Base-by-base conservation (phyloP, 2,797 vertebrate genomes). In the Acestrorhynchus altus region DNA sequence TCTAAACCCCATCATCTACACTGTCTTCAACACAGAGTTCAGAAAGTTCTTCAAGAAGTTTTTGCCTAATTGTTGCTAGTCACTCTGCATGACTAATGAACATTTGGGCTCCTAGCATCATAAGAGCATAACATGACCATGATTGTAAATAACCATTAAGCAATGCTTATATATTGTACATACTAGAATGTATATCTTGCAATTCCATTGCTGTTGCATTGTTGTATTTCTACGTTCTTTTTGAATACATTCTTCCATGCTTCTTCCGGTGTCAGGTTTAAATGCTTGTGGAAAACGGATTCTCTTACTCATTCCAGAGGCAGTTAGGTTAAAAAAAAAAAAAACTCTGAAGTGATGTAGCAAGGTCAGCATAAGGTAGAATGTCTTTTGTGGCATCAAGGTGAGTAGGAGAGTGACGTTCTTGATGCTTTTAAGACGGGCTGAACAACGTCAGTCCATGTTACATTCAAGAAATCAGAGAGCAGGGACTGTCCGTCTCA, bases 1-100 rank as follows among this genome's bases (percentile, higher is more conserved):
- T 0, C 88, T 99, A 81, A 99, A 98, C 88, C 97, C 97, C 0
- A 76, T 98, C 87, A 97, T 98, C 89, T 99, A 98, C 88, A 98
- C 97, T 0, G 74, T 95, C 81, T 99, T 98, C 92, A 99, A 97
- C 73, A 86, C 96, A 0, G 96, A 97, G 90, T 98, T 99, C 89
- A 95, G 96, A 75, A 92, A 93, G 60, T 96, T 94, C 89, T 99
- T 99, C 87, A 95, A 92, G 71, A 98, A 94, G 85, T 90, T 95
- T 60, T 83, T 98, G 80, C 90, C 86, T 44, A 77, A 89, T 74
- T 92, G 94, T 88, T 94, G 84, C 79, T 87, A 76, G 86, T 74
- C 54, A 54, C 39, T 13, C 8, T 15, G 39, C 78, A 79, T 56
- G 71, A 46, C 12, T 54, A 76, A 64, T 15, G 12, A 22, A 10